phyloP scores from a whole-genome alignment of 2,113 vertebrate genomes.

The Silurus glanis region DNA sequence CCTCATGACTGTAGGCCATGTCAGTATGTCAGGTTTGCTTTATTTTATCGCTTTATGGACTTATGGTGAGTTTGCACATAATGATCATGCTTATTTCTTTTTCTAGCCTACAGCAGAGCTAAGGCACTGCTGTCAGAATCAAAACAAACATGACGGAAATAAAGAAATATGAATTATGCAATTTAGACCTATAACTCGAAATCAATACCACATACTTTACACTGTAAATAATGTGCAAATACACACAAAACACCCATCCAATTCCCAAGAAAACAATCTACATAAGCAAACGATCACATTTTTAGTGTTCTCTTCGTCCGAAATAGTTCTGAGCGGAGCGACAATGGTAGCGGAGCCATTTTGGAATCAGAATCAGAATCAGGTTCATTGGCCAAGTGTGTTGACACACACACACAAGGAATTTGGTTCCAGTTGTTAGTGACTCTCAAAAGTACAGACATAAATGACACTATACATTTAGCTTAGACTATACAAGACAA shows the following conservation, averaged over 20 bases:
- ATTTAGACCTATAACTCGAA: background rate
- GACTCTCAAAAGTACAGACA: no score
- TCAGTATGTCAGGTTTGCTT: conserved; percentile 61
- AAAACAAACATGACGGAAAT: conserved; percentile 52
- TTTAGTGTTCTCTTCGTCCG: background rate
- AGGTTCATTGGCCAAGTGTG: no score
- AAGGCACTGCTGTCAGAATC: conserved; percentile 64
- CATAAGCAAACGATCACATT: background rate
- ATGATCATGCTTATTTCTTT: conserved; percentile 70
- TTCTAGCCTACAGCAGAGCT: conserved; percentile 64
- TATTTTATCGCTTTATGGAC: conserved; percentile 59
- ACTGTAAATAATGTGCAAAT: background rate
- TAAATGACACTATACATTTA: no score
- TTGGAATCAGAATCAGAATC: no score
- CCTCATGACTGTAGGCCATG: conserved; percentile 55
- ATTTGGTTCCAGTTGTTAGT: no score
- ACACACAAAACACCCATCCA: background rate
- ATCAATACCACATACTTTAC: no score
- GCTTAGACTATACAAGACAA: no score
- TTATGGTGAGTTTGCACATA: conserved; percentile 65
- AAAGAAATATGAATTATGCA: background rate
- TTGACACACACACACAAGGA: no score
- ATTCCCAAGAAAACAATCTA: background rate
- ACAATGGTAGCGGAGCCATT: no score
- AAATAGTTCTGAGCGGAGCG: no score